Evolutionary conservation across 2,113 vertebrate species (phyloP).

Genomic region (Phycodurus eques): DNA sequence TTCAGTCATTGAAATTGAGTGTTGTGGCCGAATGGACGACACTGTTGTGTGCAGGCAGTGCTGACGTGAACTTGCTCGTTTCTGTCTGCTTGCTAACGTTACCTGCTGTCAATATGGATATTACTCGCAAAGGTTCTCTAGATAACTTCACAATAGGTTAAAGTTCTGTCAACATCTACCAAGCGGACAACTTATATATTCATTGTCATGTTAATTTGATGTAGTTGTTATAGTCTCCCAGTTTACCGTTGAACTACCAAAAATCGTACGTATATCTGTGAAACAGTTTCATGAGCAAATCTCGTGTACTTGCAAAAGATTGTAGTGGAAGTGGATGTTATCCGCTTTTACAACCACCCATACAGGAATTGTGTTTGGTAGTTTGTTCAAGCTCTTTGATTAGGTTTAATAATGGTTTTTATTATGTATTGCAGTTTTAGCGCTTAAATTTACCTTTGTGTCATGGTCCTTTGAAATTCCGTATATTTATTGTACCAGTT

Average conservation of each 20-base stretch:
- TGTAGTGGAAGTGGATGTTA: background rate
- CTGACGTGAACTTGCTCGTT: conserved; percentile 53
- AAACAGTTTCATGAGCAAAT: background rate
- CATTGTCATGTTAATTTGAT: background rate
- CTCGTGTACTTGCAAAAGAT: background rate
- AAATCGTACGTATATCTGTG: background rate
- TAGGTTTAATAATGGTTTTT: background rate
- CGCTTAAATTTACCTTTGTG: background rate
- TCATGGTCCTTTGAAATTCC: background rate
- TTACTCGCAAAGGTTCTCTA: background rate
- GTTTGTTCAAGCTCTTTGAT: no score
- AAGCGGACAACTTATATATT: background rate
- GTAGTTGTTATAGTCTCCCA: background rate
- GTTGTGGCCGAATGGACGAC: background rate
- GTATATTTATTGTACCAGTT: background rate
- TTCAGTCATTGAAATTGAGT: background rate
- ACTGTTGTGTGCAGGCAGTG: conserved; percentile 15
- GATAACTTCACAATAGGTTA: background rate
- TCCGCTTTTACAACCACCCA: background rate
- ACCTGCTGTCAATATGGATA: conserved; percentile 30
- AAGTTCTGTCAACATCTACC: background rate
- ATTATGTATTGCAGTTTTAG: background rate
- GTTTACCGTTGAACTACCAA: background rate
- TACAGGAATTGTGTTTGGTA: no score
- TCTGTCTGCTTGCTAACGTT: conserved; percentile 36